A percentile compares a stretch with the other conserved stretches of the same genome.
Evolutionary conservation across 2,888 invertebrate genomes (phyloP).

Genomic region (Apamea crenata): DNA sequence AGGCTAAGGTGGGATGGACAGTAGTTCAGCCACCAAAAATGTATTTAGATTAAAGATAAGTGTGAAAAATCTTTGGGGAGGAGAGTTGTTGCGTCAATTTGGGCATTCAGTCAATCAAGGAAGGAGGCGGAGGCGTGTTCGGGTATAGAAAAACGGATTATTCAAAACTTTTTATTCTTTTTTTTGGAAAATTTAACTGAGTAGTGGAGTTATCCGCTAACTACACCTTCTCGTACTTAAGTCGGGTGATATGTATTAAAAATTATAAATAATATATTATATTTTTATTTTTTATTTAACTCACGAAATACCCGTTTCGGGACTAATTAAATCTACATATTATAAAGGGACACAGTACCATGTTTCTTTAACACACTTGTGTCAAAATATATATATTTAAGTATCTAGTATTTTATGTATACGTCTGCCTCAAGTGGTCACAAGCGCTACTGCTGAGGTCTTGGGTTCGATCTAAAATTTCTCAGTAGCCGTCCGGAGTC

Average conservation of each 20-base stretch:
- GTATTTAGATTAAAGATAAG: constrained; percentile 52
- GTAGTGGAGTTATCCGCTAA: background rate
- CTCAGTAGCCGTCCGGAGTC: background rate
- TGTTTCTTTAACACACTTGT: background rate
- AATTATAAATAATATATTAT: background rate
- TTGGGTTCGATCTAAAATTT: background rate
- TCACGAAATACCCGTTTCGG: background rate
- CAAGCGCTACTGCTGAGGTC: background rate
- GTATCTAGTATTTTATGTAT: background rate
- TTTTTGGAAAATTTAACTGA: background rate
- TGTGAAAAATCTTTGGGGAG: constrained; percentile 69
- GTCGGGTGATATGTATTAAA: background rate
- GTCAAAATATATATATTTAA: no score
- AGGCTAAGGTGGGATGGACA: constrained; percentile 32
- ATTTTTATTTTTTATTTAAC: background rate
- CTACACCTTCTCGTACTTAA: background rate
- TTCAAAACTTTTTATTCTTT: background rate
- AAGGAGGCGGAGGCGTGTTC: constrained; percentile 53
- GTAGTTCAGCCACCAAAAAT: background rate
- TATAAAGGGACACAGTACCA: background rate
- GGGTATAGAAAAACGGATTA: constrained; percentile 55
- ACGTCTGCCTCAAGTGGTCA: background rate
- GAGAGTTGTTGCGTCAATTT: constrained; percentile 85
- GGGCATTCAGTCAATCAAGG: constrained; percentile 84
- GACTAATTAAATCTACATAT: background rate